A percentile compares a stretch with the other conserved stretches of the same genome.
These are phyloP conservation scores for Dasyprocta punctata DNA, from an alignment of 2,113 vertebrate species.

Conservation along the genomic window DNA sequence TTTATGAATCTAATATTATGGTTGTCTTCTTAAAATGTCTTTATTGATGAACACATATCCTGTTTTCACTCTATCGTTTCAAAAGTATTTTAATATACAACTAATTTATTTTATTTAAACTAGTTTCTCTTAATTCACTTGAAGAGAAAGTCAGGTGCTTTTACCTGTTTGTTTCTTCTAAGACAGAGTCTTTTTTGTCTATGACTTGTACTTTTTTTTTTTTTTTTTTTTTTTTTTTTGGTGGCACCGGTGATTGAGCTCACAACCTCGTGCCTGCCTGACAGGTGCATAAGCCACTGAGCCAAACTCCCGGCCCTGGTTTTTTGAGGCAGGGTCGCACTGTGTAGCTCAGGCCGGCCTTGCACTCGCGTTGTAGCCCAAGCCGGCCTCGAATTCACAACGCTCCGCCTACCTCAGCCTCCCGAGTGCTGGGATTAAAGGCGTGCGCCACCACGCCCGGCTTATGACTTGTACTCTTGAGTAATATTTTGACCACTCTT, in stretches of 20 bases:
- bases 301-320: no score
- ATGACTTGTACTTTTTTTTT: not conserved
- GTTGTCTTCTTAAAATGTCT: not conserved
- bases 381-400: no score
- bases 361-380: no score
- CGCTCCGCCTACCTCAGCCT: no score
- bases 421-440: no score
- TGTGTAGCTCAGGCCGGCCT: no score
- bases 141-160: not conserved
- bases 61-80: not conserved
- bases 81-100: not conserved
- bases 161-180: not conserved
- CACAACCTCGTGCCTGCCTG: no score
- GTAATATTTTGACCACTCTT: not conserved
- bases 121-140: not conserved
- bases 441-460: no score
- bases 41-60: not conserved
- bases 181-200: not conserved
- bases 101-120: not conserved
- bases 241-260: no score
- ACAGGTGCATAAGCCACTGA: no score
- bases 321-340: no score
- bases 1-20: not conserved
- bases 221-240: no score
- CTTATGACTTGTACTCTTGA: not conserved